Evolutionary conservation across 1,140 invertebrate species (phyloP).

Genomic region (Heliconius congener): DNA sequence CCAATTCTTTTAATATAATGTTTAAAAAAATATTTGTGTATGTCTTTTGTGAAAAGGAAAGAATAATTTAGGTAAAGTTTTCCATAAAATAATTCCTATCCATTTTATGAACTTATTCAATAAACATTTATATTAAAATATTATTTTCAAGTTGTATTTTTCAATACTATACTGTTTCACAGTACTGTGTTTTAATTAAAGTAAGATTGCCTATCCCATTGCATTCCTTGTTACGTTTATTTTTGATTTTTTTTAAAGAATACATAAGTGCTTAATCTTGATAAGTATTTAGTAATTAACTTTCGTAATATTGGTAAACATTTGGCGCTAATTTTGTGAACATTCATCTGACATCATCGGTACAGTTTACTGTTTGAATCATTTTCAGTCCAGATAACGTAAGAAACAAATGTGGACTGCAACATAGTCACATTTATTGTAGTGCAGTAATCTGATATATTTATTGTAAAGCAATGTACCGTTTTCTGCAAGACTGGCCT

Average conservation of each 20-base stretch:
- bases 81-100: background rate
- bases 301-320: constrained; percentile 40
- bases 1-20: too few relatives aligned
- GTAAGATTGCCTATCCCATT: background rate
- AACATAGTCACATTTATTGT: constrained; percentile 12
- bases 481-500: constrained; percentile 46
- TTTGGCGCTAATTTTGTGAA: constrained; percentile 61
- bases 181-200: too few relatives aligned
- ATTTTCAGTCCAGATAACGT: constrained; percentile 49
- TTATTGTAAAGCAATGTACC: constrained; percentile 43
- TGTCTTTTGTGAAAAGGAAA: too few relatives aligned
- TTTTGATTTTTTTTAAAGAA: background rate
- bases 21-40: too few relatives aligned
- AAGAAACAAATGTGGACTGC: constrained; percentile 56
- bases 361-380: constrained; percentile 62
- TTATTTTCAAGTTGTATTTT: too few relatives aligned
- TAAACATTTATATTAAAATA: too few relatives aligned
- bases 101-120: background rate
- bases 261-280: constrained; percentile 19
- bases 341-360: constrained; percentile 68
- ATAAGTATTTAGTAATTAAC: constrained; percentile 33
- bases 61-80: too few relatives aligned
- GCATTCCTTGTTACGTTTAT: background rate
- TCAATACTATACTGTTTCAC: too few relatives aligned
- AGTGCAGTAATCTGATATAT: background rate